Base-by-base conservation (phyloP, 2,797 vertebrate species). In the Mionectes olivaceus region DNA sequence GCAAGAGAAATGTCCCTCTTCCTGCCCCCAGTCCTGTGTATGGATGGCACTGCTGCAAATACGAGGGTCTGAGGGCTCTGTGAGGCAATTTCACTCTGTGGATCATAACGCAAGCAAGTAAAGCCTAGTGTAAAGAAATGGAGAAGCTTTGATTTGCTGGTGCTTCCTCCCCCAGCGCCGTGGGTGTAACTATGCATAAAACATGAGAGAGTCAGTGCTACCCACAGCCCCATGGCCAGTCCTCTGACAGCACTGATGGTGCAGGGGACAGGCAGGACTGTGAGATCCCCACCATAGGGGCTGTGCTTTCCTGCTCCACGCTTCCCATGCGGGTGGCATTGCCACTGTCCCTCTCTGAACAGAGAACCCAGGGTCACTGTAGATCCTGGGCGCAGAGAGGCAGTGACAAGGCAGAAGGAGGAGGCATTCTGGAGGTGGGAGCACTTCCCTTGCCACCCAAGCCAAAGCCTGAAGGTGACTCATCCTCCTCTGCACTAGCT, bases 391-490 rank as follows among this genome's bases (percentile, higher is more conserved):
- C 23, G 6, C 57, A 55, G 64, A 39, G 35, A 93, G 30, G 49
- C 57, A 65, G 65, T 2, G 11, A 47, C 43, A 41, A 71, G 90
- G 53, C 59, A 17, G 50, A 44, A 57, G 50, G 24, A 87, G 68
- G 46, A 61, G 73, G 84, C 33, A 46, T 60, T 15, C 53, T 24
- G 67, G 74, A 65, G 88, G 39, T 84, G 80, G 61, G 39, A 83
- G n/a, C 8, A 1, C 73, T 70, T 93, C 80, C 83, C 80, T 78
- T 86, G 86, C 86, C 71, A 91, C 78, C 91, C 87, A 70, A 92
- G 74, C 78, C 60, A 74, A 60, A 94, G 82, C 71, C 83, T 87
- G 91, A 84, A 92, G 83, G 78, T 93, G 94, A 95, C 95, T 96
- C 91, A 91, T 93, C 89, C 91, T 91, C 91, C 93, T 77, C 94